Base-by-base conservation (phyloP, 2,888 invertebrate genomes). In the Horisme vitalbata region DNA sequence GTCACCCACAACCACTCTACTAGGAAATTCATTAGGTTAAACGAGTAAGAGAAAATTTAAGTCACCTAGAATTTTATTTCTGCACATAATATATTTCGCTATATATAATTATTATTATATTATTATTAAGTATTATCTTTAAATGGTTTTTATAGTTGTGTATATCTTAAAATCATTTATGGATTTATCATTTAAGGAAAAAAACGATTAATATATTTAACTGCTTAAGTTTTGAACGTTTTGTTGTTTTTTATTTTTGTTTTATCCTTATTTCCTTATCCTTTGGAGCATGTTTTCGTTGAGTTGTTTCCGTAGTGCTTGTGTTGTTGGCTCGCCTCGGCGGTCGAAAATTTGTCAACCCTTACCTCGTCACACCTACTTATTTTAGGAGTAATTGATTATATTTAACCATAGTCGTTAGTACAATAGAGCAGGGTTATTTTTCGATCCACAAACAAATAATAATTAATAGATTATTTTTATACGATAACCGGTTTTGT, bases 71-170 rank as follows among this genome's bases (percentile, higher is more conserved):
- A 86, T 89, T 88, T 89, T 90, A 90, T 89, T 89, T 89, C 76
- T 88, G 89, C 89, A 90, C 89, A 89, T 90, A 90, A 88, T 88
- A 89, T 88, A 89, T 89, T 88, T 88, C 86, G 85, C 86, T 88
- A 88, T 88, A 90, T 89, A 89, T 88, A 88, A 86, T 85, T 88
- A 87, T 87, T 86, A 87, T 88, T 87, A 87, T 88, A 83, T 83
- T 88, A 83, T 83, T 83, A 87, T 88, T 88, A 88, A 88, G 88
- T 89, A 90, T 89, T 89, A 89, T 86, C 88, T 83, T 87, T 84
- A 84, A 79, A 87, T 86, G 86, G 83, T 87, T 88, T 85, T 88
- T 89, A 89, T 87, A 89, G 88, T 89, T 88, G 87, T 89, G 88
- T 89, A 89, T 87, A 88, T 89, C 88, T 78, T 84, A 80, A 83